Evolutionary conservation across 1,140 invertebrate species (phyloP).

Genomic region (Contarinia nasturtii): DNA sequence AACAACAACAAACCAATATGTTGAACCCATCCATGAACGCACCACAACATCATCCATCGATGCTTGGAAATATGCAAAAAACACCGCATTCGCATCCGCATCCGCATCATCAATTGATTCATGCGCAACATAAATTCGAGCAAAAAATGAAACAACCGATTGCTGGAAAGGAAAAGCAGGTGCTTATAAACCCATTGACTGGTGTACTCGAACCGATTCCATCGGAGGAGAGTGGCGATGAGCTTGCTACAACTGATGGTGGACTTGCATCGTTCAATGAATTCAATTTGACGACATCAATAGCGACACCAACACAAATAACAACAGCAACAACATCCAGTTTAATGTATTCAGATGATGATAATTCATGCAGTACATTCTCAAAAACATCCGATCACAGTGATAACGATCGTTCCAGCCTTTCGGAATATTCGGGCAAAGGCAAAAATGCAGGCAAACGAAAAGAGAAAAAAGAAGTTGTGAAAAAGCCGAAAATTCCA

Average conservation of each 20-base stretch:
- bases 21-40: neutral
- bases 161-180: conserved; percentile 40
- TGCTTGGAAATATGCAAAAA: conserved; percentile 6
- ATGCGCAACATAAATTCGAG: neutral
- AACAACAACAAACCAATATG: neutral
- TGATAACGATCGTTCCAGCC: conserved; percentile 25
- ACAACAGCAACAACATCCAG: conserved; percentile 29
- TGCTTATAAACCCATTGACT: conserved; percentile 73
- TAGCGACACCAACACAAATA: no score
- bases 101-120: conserved; percentile 8
- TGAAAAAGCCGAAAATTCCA: conserved; percentile 19
- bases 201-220: conserved; percentile 67
- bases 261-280: conserved; percentile 22
- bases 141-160: conserved; percentile 17
- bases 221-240: conserved; percentile 35
- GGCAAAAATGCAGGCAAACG: conserved; percentile 28
- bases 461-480: conserved; percentile 16
- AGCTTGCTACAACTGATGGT: conserved; percentile 23
- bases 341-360: conserved; percentile 37
- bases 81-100: no score
- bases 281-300: no score
- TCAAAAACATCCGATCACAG: conserved; percentile 31
- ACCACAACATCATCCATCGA: neutral
- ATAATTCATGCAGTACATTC: conserved; percentile 24
- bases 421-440: conserved; percentile 14